A percentile compares a stretch with the other conserved stretches of the same genome.
Conservation (phyloP, 2,888 invertebrate species). For the Agapostemon virescens region DNA sequence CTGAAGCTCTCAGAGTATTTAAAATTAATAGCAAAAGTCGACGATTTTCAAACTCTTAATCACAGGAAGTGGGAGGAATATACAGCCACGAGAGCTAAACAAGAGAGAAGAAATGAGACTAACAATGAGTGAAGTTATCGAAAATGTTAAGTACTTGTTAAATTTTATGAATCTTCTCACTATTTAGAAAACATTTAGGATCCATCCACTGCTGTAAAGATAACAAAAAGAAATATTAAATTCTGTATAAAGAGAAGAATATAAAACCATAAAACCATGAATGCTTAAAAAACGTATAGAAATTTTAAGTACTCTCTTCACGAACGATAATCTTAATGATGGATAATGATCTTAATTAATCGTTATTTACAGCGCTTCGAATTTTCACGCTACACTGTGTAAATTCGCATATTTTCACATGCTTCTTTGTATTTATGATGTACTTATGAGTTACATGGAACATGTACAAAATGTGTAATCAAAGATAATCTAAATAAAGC, state of each 20-base stretch:
- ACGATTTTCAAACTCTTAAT: slow-evolving; percentile 91
- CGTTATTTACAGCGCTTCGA: slow-evolving; percentile 32
- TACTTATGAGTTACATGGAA: slow-evolving; percentile 61
- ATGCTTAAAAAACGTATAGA: slow-evolving; percentile 6
- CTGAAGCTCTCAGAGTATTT: slow-evolving; percentile 90
- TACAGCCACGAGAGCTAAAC: slow-evolving; percentile 80
- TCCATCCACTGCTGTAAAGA: slow-evolving; percentile 7
- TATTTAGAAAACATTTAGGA: slow-evolving; percentile 1
- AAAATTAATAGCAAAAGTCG: slow-evolving; percentile 89
- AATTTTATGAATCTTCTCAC: slow-evolving; percentile 48
- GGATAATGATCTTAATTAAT: slow-evolving; percentile 38
- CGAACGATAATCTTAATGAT: slow-evolving; percentile 28
- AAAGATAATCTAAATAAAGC: slow-evolving; percentile 54
- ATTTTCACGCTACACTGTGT: slow-evolving; percentile 27
- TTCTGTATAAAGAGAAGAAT: slow-evolving; percentile 28
- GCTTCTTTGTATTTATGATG: slow-evolving; percentile 60
- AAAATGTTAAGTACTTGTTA: slow-evolving; percentile 40
- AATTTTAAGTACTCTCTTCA: slow-evolving; percentile 46
- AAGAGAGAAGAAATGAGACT: slow-evolving; percentile 48
- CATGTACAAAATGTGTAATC: slow-evolving; percentile 49
- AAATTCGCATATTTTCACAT: slow-evolving; percentile 62
- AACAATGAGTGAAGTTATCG: slow-evolving; percentile 40
- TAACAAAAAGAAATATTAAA: slow-evolving; percentile 8
- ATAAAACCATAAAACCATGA: slow-evolving; percentile 2
- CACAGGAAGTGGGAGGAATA: slow-evolving; percentile 96